Evolutionary conservation across 2,113 vertebrate species (phyloP), one percentile per base, ranked within the genome.

Genomic region (Chaetura pelagica): DNA sequence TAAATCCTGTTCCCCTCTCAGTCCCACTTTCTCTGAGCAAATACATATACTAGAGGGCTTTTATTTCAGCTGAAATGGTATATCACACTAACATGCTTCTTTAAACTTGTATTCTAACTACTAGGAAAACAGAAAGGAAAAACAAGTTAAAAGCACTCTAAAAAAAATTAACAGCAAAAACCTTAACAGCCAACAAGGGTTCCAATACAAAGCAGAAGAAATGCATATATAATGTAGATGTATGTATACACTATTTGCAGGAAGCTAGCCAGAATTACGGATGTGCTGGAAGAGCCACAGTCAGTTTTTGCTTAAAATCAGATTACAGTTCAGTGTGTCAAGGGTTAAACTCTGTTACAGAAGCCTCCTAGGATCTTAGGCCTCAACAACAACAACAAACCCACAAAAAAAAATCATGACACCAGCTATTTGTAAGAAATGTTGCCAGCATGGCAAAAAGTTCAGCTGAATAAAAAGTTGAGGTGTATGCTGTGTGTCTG

Each of bases 251-350:
- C 7, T 21, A 48, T 19, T 48, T 48, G 46, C 21, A 48, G 46
- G 46, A 48, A 48, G 21, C 10, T 48, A 48, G 18, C 46, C 20
- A 18, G 46, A 48, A 48, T 48, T 21, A 22, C 21, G 46, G 46
- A 48, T 48, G 23, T 35, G 26, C 15, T 87, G 32, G 52, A 87
- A 84, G 29, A 72, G 40, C 13, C 34, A 42, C 9, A 17, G 8
- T 64, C 69, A 89, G 66, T 67, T 89, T 89, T 91, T 75, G 49
- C n/a, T 82, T 64, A 72, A 95, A 78, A 91, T 78, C 84, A 82
- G 64, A 68, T 34, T 46, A 81, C 16, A 34, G 30, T 72, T 93
- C 61, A 61, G 34, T 52, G 30, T 34, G n/a, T 40, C 3, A 4
- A 27, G 57, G 18, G 80, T 78, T 88, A 66, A 88, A 91, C 15